Evolutionary conservation across 2,113 vertebrate species (phyloP), one percentile per base, ranked within the genome.

Genomic region (Albula goreensis): DNA sequence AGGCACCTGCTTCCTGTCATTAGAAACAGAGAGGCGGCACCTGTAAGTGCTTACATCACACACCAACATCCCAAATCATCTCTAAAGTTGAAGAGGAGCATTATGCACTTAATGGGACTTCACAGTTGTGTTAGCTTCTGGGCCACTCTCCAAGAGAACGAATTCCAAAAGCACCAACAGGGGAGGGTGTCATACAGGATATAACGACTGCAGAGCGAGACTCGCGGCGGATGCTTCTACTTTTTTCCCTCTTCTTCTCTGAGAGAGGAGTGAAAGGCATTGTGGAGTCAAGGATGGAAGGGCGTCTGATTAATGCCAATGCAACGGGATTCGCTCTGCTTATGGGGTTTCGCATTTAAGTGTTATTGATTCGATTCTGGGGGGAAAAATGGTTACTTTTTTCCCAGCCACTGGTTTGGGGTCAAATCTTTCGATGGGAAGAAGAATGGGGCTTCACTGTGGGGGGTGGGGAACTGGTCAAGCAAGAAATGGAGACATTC

Each of bases 1-100:
- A 90, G 93, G 89, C 95, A 96, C 95, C 95, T 95, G 96, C 94
- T 96, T 96, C 93, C 94, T 96, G 94, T 86, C 90, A 83, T 88
- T 89, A 91, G 52, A 79, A 83, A 83, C 87, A 83, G 85, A 81
- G 87, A 70, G 80, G 70, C 49, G 57, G 83, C 88, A 89, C 84
- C 86, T 88, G 86, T 85, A 87, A 81, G 83, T 86, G 83, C 80
- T 89, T 51, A 91, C 94, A 52, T 79, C 56, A 80, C 80, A 51
- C 50, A 79, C 50, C 13, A 48, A 83, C 60, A 70, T 83, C 41
- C 53, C 83, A 81, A 84, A 79, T 53, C 82, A 86, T 89, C 90
- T 92, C 89, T 91, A 92, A 92, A 91, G 88, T 93, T 87, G 83
- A 85, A 83, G 86, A 81, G 82, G 50, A 51, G 85, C 78, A 86